These are phyloP conservation scores for Regulus satrapa DNA, from an alignment of 2,113 vertebrate genomes.

Conservation along the genomic window DNA sequence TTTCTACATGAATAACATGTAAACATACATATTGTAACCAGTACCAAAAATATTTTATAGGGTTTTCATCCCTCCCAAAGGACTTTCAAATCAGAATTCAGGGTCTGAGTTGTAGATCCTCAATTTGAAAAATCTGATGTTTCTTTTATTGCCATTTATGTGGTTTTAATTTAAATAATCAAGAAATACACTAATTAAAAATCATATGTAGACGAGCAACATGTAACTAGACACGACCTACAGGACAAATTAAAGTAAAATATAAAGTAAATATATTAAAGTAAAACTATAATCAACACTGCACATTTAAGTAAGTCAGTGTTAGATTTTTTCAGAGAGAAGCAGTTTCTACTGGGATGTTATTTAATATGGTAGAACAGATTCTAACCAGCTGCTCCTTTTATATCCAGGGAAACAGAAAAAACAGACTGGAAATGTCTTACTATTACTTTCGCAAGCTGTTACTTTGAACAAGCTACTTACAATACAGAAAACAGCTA, in stretches of 20 bases:
- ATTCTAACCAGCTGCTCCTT: slow-evolving; percentile 20
- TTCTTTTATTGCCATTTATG: background rate
- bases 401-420: background rate
- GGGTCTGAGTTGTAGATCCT: background rate
- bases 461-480: slow-evolving; percentile 16
- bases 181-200: background rate
- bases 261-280: background rate
- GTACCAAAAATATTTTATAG: background rate
- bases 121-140: background rate
- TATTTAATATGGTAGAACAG: background rate
- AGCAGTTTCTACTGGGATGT: background rate
- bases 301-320: background rate
- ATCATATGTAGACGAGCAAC: background rate
- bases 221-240: background rate
- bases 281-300: background rate
- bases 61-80: background rate
- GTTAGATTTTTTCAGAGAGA: background rate
- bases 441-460: background rate
- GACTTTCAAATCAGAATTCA: background rate
- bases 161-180: background rate
- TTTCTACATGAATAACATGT: background rate
- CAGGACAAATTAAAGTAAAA: background rate
- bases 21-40: background rate
- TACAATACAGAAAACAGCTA: background rate
- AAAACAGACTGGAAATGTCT: background rate